Base-by-base conservation (phyloP, 92 coral and sea anemone species). In the Heliopora coerulea region DNA sequence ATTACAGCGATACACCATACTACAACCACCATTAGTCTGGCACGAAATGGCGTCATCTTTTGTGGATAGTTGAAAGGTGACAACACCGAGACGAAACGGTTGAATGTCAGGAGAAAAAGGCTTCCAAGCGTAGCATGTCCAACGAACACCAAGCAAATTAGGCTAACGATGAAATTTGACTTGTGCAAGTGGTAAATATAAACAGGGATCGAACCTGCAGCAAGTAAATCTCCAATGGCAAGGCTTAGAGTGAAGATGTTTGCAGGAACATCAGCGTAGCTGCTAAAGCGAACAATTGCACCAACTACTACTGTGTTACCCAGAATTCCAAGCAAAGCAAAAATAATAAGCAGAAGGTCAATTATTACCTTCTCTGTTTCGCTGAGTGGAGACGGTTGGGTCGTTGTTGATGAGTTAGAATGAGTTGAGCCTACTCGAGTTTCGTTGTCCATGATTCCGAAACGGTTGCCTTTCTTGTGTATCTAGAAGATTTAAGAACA, bases 191-290 rank as follows among this genome's bases (percentile, higher is more conserved):
- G 77, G 26, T n/a, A 21, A 6, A 35, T 70, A 31, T 70, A 70
- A 0, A 54, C 21, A 0, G 14, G 13, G 0, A 70, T 35, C 49
- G 77, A 70, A 12, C 37, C 8, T 0, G 30, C 49, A 8, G 63
- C 54, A 0, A 29, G 63, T 1, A 70, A 25, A 29, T 70, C 77
- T 13, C 63, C 34, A 30, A 70, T 52, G 15, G 63, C 62, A 31
- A 52, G 77, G 12, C 77, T 54, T 23, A 70, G 77, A 41, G 54
- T 70, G 23, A 70, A 70, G 2, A 70, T 70, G 29, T 70, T 70
- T 19, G 49, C 77, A 0, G 77, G 77, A 18, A 70, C 63, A 26
- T 70, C 77, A 19, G 35, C 27, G 64, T 70, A 70, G 58, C 17
- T 19, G 30, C 63, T 40, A 17, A 52, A 13, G 8, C 63, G 32